Evolutionary conservation across 2,113 vertebrate genomes (phyloP).

Genomic region (Pelusios castaneus): DNA sequence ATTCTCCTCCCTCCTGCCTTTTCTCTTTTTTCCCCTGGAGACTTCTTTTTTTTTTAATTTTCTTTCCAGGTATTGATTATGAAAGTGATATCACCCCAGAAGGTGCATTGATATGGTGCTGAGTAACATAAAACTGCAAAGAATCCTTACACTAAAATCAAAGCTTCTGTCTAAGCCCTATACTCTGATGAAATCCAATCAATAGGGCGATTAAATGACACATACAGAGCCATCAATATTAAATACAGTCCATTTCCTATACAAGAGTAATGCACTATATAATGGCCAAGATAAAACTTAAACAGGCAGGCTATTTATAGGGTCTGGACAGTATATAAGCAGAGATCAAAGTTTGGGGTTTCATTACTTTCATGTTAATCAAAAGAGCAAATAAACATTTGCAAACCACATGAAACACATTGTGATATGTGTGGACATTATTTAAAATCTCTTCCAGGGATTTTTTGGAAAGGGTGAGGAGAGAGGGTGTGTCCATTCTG

Average conservation of each 20-base stretch:
- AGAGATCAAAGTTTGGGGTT: slow-evolving; percentile 17
- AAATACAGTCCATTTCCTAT: slow-evolving; percentile 87
- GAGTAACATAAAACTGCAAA: slow-evolving; percentile 82
- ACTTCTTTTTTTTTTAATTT: slow-evolving; percentile 73
- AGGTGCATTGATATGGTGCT: slow-evolving; percentile 85
- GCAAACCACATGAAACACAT: neutral
- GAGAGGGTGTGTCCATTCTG: neutral
- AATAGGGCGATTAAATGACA: slow-evolving; percentile 95
- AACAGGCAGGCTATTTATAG: slow-evolving; percentile 70
- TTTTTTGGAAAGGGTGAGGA: neutral
- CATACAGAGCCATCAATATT: slow-evolving; percentile 92
- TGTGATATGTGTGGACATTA: neutral
- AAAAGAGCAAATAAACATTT: neutral
- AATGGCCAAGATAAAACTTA: slow-evolving; percentile 75
- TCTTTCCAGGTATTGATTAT: slow-evolving; percentile 89
- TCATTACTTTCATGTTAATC: slow-evolving; percentile 29
- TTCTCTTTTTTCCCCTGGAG: slow-evolving; percentile 78
- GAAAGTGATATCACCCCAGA: slow-evolving; percentile 90
- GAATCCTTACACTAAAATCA: slow-evolving; percentile 89
- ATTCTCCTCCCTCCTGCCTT: neutral
- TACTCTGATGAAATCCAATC: slow-evolving; percentile 87
- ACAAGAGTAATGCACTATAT: slow-evolving; percentile 68
- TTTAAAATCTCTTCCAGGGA: neutral
- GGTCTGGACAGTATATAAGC: slow-evolving; percentile 58
- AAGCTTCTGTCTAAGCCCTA: slow-evolving; percentile 85